Evolutionary conservation across 92 coral and sea anemone genomes (phyloP), one percentile per base, ranked within the genome.

Genomic region (Virgularia gustaviana): DNA sequence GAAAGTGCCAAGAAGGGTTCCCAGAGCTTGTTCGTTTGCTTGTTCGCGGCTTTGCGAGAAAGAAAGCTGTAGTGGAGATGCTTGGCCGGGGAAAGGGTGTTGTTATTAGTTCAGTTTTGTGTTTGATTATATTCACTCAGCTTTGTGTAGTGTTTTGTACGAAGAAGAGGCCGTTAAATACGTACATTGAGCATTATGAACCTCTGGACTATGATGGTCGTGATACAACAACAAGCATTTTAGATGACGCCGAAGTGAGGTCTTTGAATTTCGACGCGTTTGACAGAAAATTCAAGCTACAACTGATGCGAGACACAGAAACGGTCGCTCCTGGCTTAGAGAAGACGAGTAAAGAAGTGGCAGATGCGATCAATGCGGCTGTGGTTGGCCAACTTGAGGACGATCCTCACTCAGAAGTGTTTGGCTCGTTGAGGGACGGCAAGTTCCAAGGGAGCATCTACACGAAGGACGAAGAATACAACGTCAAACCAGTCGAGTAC

Each of bases 391-490:
- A 47, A 31, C 38, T 67, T 67, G 74, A 67, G 49, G 74, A 47
- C 1, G 88, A 82, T 13, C 78, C 88, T 9, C 59, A 82, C 55
- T 89, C 96, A 2, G 81, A 82, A 41, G 98, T 87, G 16, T 85
- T 86, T 58, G 98, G 98, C 32, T 85, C 79, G 53, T 61, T 92
- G 36, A 24, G 68, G 33, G 78, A 87, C 66, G 98, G 96, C 7
- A 78, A 62, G 9, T 89, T 92, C 76, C 90, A 88, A 9, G 98
- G 98, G 25, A 92, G 85, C 57, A 92, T 92, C 39, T 80, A 79
- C 57, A 76, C 88, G 16, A 80, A 72, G 25, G 67, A 65, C 31
- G 88, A 83, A 16, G 89, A 82, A 65, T 92, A 71, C 44, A 89
- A 87, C 44, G 89, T 92, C 11, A 89, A 87, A 30, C 98, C 96